Conservation (phyloP, 2,797 vertebrate species). For the Hydrophis major region DNA sequence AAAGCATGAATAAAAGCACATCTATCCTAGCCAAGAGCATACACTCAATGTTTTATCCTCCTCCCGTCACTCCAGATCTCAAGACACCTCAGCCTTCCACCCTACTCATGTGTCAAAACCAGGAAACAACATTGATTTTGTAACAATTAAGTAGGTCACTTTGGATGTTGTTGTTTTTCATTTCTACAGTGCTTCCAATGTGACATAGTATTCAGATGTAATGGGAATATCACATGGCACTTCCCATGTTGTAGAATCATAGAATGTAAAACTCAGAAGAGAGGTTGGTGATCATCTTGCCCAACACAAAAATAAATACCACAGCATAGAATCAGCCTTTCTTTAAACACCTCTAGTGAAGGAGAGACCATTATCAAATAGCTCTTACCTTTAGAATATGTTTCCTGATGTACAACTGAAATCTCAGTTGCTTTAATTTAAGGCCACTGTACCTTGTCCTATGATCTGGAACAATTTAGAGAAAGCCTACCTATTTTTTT, state of each 20-base stretch:
- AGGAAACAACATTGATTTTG: neutral
- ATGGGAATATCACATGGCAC: neutral
- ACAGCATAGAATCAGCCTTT: neutral
- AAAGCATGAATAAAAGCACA: conserved; percentile 12
- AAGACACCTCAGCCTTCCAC: neutral
- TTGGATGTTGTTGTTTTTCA: neutral
- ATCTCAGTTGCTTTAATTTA: neutral
- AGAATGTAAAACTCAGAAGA: neutral
- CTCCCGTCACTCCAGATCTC: neutral
- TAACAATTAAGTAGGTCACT: neutral
- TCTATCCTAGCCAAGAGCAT: neutral
- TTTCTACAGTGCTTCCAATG: neutral
- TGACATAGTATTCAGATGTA: no score
- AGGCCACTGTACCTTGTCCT: neutral
- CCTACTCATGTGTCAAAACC: neutral
- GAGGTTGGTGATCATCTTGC: neutral
- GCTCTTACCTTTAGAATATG: neutral
- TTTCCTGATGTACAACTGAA: neutral
- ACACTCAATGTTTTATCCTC: neutral
- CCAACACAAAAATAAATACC: neutral
- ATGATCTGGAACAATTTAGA: neutral
- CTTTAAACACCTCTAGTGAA: neutral
- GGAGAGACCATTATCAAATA: neutral
- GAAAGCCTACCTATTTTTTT: neutral
- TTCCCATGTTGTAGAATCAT: neutral